These are phyloP conservation scores for Stylophora pistillata DNA, from an alignment of 64 coral and sea anemone species.

Conservation along the genomic window DNA sequence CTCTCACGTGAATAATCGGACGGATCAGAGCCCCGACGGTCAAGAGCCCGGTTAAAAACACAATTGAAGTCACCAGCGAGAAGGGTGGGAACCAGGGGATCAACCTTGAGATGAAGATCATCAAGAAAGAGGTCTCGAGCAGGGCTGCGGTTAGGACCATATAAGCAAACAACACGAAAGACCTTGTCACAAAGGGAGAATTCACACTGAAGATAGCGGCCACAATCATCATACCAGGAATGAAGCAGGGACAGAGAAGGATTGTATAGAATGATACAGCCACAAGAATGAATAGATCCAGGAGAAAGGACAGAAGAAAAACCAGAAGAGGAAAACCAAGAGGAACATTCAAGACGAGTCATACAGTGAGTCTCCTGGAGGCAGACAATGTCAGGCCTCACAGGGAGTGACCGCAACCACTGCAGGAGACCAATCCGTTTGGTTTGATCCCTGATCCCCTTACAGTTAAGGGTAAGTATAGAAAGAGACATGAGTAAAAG, in stretches of 20 bases:
- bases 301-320: neutral
- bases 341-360: too few relatives aligned
- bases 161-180: too few relatives aligned
- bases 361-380: too few relatives aligned
- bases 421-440: neutral
- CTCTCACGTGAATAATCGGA: too few relatives aligned
- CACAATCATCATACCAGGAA: neutral
- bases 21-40: neutral
- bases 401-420: neutral
- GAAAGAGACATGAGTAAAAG: neutral
- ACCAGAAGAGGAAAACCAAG: too few relatives aligned
- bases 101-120: too few relatives aligned
- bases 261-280: neutral
- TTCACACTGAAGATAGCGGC: neutral
- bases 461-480: neutral
- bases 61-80: too few relatives aligned
- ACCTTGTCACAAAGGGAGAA: too few relatives aligned
- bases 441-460: neutral
- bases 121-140: too few relatives aligned
- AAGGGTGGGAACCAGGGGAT: too few relatives aligned
- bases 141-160: too few relatives aligned
- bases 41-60: neutral
- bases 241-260: neutral
- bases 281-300: neutral
- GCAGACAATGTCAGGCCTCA: too few relatives aligned